Evolutionary conservation across 2,888 invertebrate genomes (phyloP), one percentile per base, ranked within the genome.

Genomic region (Argyresthia albistria): DNA sequence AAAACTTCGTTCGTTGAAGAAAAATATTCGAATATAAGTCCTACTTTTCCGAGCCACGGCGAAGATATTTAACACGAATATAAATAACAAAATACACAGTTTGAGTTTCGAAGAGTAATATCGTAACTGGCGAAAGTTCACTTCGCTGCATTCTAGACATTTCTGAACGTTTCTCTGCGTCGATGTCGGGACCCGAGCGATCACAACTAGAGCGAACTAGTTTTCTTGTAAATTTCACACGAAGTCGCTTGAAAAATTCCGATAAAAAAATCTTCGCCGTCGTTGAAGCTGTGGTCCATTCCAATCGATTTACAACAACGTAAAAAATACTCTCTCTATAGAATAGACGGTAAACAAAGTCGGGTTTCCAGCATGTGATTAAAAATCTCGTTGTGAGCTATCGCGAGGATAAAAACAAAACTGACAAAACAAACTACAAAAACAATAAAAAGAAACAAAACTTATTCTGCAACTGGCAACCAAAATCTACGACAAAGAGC

Each of bases 401-500:
- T 25, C 25, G 25, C 25, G 6, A 6, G 25, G 25, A 25, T 25
- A 25, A 6, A 6, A 25, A 4, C 2, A 4, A 25, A 25, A 25
- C 25, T 25, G 25, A 25, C 25, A 25, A 25, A 25, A 25, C 25
- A 25, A 25, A 25, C 25, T 25, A 25, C 25, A 25, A 25, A 25
- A 25, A 25, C 3, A 58, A 62, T 54, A 73, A 72, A 48, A 63
- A 66, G 71, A 70, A 68, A 59, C 60, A 46, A n/a, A n/a, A n/a
- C n/a, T 6, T 25, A 25, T 25, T 4, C 25, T 25, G 25, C 25
- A 25, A 25, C 25, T n/a, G 25, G 80, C 76, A 69, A 69, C 66
- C 64, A 70, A 73, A 69, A 58, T 67, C 42, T 48, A 52, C 51
- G 35, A 51, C 51, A 69, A 55, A 67, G 70, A 71, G 73, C 69